These are phyloP conservation scores for Thyatira batis DNA, from an alignment of 2,888 invertebrate genomes.

Conservation along the genomic window DNA sequence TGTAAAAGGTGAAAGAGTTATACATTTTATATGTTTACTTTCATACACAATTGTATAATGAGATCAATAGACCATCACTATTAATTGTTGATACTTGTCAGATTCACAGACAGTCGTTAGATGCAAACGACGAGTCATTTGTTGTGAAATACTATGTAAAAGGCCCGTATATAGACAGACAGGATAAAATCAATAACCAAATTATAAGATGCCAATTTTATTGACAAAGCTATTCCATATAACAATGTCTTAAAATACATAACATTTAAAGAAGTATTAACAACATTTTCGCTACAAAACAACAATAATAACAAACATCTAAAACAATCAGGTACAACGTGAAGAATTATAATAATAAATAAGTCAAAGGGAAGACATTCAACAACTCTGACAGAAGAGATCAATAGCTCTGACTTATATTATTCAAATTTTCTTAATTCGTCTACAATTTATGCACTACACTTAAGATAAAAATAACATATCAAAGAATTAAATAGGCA, in stretches of 20 bases:
- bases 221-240: neutral
- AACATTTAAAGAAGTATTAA: neutral
- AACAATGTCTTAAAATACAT: neutral
- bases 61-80: too few species aligned
- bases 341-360: neutral
- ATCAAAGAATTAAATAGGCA: slow-evolving; percentile 1
- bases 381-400: neutral
- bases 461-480: neutral
- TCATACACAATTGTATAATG: too few species aligned
- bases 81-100: too few species aligned
- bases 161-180: too few species aligned
- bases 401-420: neutral
- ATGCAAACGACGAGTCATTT: too few species aligned
- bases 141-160: too few species aligned
- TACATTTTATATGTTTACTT: too few species aligned
- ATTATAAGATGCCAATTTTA: neutral
- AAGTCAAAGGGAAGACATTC: neutral
- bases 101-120: too few species aligned
- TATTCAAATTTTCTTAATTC: neutral
- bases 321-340: neutral
- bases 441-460: neutral
- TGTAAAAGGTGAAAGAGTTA: too few species aligned
- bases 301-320: neutral
- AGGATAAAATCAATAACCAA: neutral
- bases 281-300: neutral